These are phyloP conservation scores for Notospermus geniculatus DNA, from an alignment of 1,140 invertebrate genomes.

Conservation along the genomic window DNA sequence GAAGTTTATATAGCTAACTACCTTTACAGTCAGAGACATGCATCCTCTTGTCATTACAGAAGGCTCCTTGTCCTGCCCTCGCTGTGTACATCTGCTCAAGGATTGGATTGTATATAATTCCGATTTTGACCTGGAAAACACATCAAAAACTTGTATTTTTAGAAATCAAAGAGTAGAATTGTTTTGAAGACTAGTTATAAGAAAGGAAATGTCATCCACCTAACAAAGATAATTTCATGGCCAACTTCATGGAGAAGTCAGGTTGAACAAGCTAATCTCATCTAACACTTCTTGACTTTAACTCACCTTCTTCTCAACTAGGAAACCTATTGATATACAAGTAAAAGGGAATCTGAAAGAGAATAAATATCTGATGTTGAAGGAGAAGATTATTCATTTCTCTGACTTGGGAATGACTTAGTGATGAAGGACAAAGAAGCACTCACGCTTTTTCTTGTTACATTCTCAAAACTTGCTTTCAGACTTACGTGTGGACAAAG, in stretches of 20 bases:
- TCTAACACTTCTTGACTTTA: not conserved
- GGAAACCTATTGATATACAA: slow-evolving; percentile 48
- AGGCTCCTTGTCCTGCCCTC: slow-evolving; percentile 80
- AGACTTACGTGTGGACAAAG: slow-evolving; percentile 59
- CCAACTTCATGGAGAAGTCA: too few relatives aligned
- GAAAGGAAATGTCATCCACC: too few relatives aligned
- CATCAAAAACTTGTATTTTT: too few relatives aligned
- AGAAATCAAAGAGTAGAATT: too few relatives aligned
- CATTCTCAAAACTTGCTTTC: too few relatives aligned
- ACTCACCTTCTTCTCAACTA: slow-evolving; percentile 65
- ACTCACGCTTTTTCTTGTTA: too few relatives aligned
- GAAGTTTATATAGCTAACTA: not conserved
- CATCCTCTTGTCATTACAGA: slow-evolving; percentile 70
- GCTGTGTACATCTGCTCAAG: slow-evolving; percentile 85
- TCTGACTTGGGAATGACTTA: too few relatives aligned
- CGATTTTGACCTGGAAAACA: slow-evolving; percentile 60
- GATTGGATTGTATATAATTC: slow-evolving; percentile 89
- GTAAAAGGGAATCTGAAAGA: slow-evolving; percentile 52
- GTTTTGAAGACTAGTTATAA: too few relatives aligned
- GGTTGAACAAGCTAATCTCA: too few relatives aligned
- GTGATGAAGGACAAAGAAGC: too few relatives aligned
- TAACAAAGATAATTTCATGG: too few relatives aligned
- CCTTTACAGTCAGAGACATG: slow-evolving; percentile 30
- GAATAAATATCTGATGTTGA: not conserved
- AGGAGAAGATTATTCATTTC: too few relatives aligned